Base-by-base conservation (phyloP, 2,888 invertebrate genomes). In the Drosophila ustulata region DNA sequence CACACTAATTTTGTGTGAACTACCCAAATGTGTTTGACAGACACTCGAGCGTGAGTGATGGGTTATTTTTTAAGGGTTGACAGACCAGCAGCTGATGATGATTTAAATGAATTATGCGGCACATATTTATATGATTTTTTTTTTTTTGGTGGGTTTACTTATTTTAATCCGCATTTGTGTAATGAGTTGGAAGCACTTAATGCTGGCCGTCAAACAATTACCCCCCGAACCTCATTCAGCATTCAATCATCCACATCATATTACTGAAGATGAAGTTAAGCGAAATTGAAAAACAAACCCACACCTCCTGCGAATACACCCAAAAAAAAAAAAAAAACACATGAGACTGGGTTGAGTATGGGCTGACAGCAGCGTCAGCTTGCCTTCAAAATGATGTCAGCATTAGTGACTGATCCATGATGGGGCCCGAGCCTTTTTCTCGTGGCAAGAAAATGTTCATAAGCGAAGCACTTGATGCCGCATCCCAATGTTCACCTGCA, bases 361-460 rank as follows among this genome's bases (percentile, higher is more conserved):
- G 34, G 49, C 41, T 86, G 82, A 87, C 85, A 82, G 79, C 49
- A 64, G 58, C 86, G 78, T 81, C 83, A 81, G 85, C 73, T 89
- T 84, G 85, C 53, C 82, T 71, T 87, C 76, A 84, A 69, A 74
- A 71, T 66, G 72, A 75, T 87, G 83, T 78, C 88, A 81, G 82
- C 85, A 70, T 88, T 75, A 87, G 78, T 80, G 83, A 89, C 82
- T 81, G 83, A 87, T 84, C 88, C 89, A 52, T 78, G 68, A 70
- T 78, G 73, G 71, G 61, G 30, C 50, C 57, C 30, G 32, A 25
- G 18, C 8, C 50, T 18, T 18, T 18, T 18, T 18, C 18, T 18
- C 18, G 18, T 18, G 18, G 18, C 18, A 18, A 18, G n/a, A 23
- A 77, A 68, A 75, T 75, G 76, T 76, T 83, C 78, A 81, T 66